Conservation (phyloP, 2,113 vertebrate genomes). For the Caloenas nicobarica region DNA sequence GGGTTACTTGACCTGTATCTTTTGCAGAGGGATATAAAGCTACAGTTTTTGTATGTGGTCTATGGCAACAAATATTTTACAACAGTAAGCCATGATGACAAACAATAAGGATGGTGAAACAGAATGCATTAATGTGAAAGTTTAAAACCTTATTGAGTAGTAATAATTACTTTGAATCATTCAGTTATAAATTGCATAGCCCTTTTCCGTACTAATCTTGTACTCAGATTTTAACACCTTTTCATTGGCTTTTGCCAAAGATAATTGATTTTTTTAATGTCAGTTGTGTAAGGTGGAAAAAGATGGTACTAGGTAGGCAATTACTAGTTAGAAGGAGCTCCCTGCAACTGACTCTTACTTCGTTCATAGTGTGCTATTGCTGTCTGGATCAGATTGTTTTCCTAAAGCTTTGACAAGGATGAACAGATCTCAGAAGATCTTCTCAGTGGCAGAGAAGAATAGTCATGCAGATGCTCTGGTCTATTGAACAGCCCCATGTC, state of each 20-base stretch:
- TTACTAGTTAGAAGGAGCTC: not conserved
- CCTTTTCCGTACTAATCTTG: not conserved
- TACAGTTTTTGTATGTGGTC: not conserved
- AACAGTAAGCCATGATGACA: not conserved
- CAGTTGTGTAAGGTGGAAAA: not conserved
- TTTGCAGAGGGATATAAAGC: not conserved
- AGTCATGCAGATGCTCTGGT: not conserved
- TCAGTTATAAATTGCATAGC: not conserved
- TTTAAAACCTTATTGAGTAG: not conserved
- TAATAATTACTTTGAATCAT: not conserved
- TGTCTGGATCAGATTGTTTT: not conserved
- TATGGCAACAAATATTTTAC: not conserved
- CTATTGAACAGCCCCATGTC: not conserved
- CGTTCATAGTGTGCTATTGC: accelerated
- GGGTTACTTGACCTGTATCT: not conserved
- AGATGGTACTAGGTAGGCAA: not conserved
- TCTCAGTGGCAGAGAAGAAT: not conserved
- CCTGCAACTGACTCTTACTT: not conserved
- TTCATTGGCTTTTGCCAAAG: not conserved
- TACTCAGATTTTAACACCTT: not conserved
- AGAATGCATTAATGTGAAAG: not conserved
- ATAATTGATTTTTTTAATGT: not conserved
- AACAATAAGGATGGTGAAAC: not conserved
- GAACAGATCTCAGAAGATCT: not conserved
- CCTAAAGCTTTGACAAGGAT: not conserved